Base-by-base conservation (phyloP, 2,113 vertebrate species). In the Otolemur garnettii region DNA sequence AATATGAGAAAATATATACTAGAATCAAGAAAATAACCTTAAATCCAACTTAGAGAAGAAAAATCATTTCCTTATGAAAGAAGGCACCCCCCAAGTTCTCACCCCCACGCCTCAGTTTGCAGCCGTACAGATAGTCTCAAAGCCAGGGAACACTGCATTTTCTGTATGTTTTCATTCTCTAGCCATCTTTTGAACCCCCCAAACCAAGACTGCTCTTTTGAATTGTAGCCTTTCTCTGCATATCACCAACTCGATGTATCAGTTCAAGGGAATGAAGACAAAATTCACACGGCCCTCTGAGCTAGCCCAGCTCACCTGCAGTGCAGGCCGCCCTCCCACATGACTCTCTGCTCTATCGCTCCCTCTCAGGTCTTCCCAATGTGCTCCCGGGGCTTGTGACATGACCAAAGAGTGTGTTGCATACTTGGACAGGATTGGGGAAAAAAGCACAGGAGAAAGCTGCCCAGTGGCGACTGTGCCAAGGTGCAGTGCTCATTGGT, bases 1-100 rank as follows among this genome's bases (percentile, higher is more conserved):
- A 94, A 94, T 88, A 66, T 86, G 75, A 92, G 6, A 72, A 86
- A 64, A 86, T 75, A 82, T 33, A 86, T 38, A 86, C 42, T 91
- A 87, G 88, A 87, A 91, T 77, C 57, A 82, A 75, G 90, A 86
- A 87, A 97, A 86, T 30, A 82, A 81, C 11, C 14, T 15, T 60
- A 50, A 92, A 77, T 91, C 35, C 45, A 95, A 60, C 5, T n/a
- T 7, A 91, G 81, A 83, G 68, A 74, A 83, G 62, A 86, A 38
- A 93, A 81, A 59, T 55, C 59, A 75, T 22, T 93, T 71, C 30
- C 78, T 38, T 85, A 2, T 33, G 81, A 80, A 86, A 83, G 68
- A 89, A 89, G 69, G 17, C 21, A 26, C 26, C 50, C 18, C 33
- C 22, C 24, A 72, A 66, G 42, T 75, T 86, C 30, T 66, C 17